Evolutionary conservation across 2,113 vertebrate species (phyloP).

Genomic region (Ceyx melanurus): DNA sequence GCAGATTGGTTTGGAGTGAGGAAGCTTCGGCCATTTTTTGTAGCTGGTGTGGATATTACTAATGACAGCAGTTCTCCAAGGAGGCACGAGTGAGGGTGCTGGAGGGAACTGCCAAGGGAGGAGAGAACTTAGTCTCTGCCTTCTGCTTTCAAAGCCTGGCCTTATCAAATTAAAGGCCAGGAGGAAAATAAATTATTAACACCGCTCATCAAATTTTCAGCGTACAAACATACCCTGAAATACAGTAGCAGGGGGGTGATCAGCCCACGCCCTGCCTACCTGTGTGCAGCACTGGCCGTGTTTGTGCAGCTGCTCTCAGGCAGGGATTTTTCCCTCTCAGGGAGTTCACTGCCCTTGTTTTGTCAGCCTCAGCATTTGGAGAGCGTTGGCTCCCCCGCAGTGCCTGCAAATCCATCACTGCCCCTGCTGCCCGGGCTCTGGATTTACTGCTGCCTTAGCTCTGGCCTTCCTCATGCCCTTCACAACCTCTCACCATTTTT

Average conservation of each 20-base stretch:
- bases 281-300: neutral
- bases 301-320: constrained; percentile 43
- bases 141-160: constrained; percentile 38
- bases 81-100: neutral
- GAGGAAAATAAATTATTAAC: constrained; percentile 59
- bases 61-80: constrained; percentile 3
- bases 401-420: constrained; percentile 74
- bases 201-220: constrained; percentile 61
- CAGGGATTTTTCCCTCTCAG: constrained; percentile 71
- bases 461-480: constrained; percentile 77
- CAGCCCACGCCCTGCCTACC: constrained; percentile 9
- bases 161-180: constrained; percentile 65
- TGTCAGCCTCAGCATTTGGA: constrained; percentile 75
- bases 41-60: constrained; percentile 24
- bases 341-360: constrained; percentile 75
- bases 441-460: constrained; percentile 79
- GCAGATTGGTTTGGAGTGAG: constrained; percentile 15
- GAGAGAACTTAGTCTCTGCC: neutral
- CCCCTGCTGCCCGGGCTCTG: constrained; percentile 71
- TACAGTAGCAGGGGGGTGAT: constrained; percentile 48
- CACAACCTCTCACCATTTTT: constrained; percentile 75
- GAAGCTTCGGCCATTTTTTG: constrained; percentile 20
- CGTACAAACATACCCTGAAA: constrained; percentile 46
- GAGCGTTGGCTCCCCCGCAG: constrained; percentile 56
- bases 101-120: neutral